Base-by-base conservation (phyloP, 2,113 vertebrate species). In the Ondatra zibethicus region DNA sequence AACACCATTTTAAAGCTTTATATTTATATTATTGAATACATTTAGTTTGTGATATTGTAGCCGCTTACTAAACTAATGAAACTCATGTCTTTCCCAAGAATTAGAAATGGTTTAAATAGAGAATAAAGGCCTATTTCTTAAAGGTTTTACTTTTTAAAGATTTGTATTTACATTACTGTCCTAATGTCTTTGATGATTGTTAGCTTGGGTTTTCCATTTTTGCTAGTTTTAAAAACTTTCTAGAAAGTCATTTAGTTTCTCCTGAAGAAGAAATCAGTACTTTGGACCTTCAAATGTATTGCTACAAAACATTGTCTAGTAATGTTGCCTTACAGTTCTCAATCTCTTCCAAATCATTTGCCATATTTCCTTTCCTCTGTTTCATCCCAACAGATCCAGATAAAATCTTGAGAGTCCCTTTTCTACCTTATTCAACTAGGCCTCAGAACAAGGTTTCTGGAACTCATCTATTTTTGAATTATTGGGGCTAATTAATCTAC, bases 201-300 rank as follows among this genome's bases (percentile, higher is more conserved):
- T 29, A 82, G 21, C 7, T 84, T 17, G 63, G 2, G 27, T 47
- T 95, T 66, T 96, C 39, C 45, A 63, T 84, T 95, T 96, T 89
- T 95, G 75, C 73, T 88, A 78, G 6, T 78, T 85, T 78, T 25
- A 88, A 96, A 36, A 52, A 55, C 50, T 78, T 52, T 4, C 47
- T 52, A 52, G 36, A 81, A n/a, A 58, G n/a, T 25, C 11, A 25
- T 6, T 78, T 12, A 65, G 17, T n/a, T 85, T 17, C 11, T 89
- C 73, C 80, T 80, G 47, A 10, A 19, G 61, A 91, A 31, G 65
- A 88, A 75, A 76, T 88, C 25, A 31, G 50, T 55, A 55, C 12
- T 76, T 92, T 19, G 84, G 63, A 39, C 63, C 89, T 61, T 75
- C 58, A 91, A 91, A 96, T 50, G 14, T 76, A 72, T 50, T 96